A percentile compares a stretch with the other conserved stretches of the same genome.
These are phyloP conservation scores for Mycetomoellerius zeteki DNA, from an alignment of 1,140 invertebrate species.

Conservation along the genomic window DNA sequence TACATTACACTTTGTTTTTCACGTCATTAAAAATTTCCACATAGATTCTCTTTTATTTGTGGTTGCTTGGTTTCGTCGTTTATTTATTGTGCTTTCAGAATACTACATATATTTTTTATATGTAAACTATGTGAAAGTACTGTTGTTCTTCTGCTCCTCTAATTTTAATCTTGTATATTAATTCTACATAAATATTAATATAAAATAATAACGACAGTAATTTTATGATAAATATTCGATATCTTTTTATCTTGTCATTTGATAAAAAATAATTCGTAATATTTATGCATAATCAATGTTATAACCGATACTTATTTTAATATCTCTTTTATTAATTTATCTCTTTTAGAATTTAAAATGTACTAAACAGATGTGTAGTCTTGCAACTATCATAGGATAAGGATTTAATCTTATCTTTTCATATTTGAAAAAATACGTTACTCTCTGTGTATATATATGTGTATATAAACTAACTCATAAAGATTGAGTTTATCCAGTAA, in stretches of 20 bases:
- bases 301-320: not conserved
- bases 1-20: not conserved
- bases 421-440: not conserved
- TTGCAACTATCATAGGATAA: not conserved
- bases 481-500: constrained; percentile 2
- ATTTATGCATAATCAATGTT: not conserved
- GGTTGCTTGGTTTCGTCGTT: not conserved
- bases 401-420: constrained; percentile 31
- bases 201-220: not conserved
- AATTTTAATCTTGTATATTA: not conserved
- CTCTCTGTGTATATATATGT: too few relatives aligned
- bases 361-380: not conserved
- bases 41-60: not conserved
- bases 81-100: not conserved
- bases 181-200: not conserved
- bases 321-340: constrained; percentile 12
- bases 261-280: not conserved
- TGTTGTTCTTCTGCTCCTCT: not conserved
- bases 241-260: not conserved
- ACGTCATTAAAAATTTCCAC: not conserved
- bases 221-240: constrained; percentile 8
- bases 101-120: not conserved
- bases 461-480: not conserved
- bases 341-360: not conserved
- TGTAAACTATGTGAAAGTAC: constrained; percentile 2